Conservation (phyloP, 2,797 vertebrate species). For the Sylvilagus floridanus region DNA sequence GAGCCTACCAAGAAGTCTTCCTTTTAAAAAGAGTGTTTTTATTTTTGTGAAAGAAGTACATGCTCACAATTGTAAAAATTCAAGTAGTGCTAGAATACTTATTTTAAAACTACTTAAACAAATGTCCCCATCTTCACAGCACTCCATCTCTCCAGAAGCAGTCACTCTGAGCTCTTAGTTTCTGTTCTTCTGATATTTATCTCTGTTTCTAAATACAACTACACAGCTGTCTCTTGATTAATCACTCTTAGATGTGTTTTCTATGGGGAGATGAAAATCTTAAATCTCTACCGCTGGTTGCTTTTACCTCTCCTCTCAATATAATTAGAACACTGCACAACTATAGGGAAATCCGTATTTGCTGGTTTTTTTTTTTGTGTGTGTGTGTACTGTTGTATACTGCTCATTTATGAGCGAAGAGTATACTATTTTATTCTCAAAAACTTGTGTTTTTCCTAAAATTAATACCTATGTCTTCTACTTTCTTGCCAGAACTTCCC, state of each 20-base stretch:
- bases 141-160: neutral
- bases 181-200: slow-evolving; percentile 19
- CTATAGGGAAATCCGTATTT: neutral
- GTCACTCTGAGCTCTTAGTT: neutral
- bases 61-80: slow-evolving; percentile 31
- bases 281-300: neutral
- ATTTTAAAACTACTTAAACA: neutral
- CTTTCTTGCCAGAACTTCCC: slow-evolving; percentile 34
- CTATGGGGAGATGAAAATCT: slow-evolving; percentile 36
- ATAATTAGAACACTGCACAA: neutral
- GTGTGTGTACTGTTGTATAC: neutral
- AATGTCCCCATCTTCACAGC: neutral
- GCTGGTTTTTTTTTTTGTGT: neutral
- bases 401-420: neutral
- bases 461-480: neutral
- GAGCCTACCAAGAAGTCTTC: neutral
- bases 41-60: slow-evolving; percentile 38
- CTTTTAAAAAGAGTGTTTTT: slow-evolving; percentile 19
- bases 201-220: slow-evolving; percentile 24
- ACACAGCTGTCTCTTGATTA: slow-evolving; percentile 10
- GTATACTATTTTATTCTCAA: neutral
- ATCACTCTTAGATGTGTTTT: slow-evolving; percentile 30
- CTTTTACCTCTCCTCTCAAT: neutral
- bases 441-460: slow-evolving; percentile 19
- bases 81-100: neutral